Conservation (phyloP, 92 coral and sea anemone genomes). For the Parazoanthus darwini region DNA sequence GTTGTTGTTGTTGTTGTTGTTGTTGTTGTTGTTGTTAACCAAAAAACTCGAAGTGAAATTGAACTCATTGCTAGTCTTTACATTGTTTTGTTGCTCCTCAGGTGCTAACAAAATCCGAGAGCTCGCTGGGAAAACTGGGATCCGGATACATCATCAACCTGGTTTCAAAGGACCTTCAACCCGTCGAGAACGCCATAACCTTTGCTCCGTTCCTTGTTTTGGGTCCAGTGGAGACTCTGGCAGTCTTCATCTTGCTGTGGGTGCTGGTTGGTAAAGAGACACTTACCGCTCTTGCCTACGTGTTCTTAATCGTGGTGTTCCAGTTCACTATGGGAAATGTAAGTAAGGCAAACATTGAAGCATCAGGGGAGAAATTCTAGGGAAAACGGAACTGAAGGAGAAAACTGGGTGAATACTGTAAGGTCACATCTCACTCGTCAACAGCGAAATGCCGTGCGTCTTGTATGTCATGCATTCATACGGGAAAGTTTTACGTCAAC, state of each 20-base stretch:
- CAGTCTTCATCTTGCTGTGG: constrained; percentile 44
- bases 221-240: constrained; percentile 43
- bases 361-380: no score
- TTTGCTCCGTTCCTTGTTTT: constrained; percentile 42
- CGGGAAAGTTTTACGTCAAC: no score
- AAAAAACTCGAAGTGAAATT: no score
- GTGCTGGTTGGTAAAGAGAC: constrained; percentile 42
- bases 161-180: constrained; percentile 48
- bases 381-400: no score
- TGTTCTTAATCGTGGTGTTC: constrained; percentile 42
- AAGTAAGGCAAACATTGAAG: not conserved
- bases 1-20: no score
- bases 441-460: no score
- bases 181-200: constrained; percentile 39
- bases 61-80: no score
- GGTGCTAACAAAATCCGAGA: constrained; percentile 31
- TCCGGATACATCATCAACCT: constrained; percentile 46
- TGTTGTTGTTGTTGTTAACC: no score
- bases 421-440: no score
- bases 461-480: no score
- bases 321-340: constrained; percentile 42
- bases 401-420: no score
- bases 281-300: constrained; percentile 37
- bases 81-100: not conserved
- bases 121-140: constrained; percentile 42